Evolutionary conservation across 2,113 vertebrate genomes (phyloP), one percentile per base, ranked within the genome.

Genomic region (Oreochromis aureus): DNA sequence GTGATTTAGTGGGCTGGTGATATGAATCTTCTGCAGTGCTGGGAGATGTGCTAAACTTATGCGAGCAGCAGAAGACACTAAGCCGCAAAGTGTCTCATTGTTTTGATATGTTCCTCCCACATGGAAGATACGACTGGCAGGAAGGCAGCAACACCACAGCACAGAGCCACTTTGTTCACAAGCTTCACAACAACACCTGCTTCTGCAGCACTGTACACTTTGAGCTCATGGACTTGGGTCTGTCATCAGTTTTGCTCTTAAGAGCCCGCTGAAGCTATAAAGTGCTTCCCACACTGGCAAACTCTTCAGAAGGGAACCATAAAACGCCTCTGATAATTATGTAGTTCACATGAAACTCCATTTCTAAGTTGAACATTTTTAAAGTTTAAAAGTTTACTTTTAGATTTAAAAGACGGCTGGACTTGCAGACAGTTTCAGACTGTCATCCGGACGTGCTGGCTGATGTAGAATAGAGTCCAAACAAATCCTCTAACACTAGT

Each of bases 131-230:
- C 44, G 71, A 39, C 53, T 87, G 89, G 84, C 93, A 92, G 92
- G 90, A 93, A 95, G 87, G 76, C 63, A 41, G 15, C 27, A 15
- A 63, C 81, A 71, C 81, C 79, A 34, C 81, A 85, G 81, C 76
- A 18, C 73, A 24, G 69, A 79, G 36, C n/a, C 13, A 12, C n/a
- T 30, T 10, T 46, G 85, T 86, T 84, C 82, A 41, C 71, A 30
- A 18, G 30, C 69, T 27, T 66, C 86, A 51, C 79, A 89, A 82
- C 85, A 93, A 91, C 95, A 96, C 93, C 95, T 95, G 95, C 91
- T 95, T 93, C 71, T 92, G 39, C 56, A 87, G 82, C 84, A 66
- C 80, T 19, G 46, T 87, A 79, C 86, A 59, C 87, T 93, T 89
- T 91, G 80, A 93, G 94, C 86, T 83, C 81, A 3, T 30, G 66